phyloP scores from a whole-genome alignment of 2,888 invertebrate genomes.

The Synergus itoensis region DNA sequence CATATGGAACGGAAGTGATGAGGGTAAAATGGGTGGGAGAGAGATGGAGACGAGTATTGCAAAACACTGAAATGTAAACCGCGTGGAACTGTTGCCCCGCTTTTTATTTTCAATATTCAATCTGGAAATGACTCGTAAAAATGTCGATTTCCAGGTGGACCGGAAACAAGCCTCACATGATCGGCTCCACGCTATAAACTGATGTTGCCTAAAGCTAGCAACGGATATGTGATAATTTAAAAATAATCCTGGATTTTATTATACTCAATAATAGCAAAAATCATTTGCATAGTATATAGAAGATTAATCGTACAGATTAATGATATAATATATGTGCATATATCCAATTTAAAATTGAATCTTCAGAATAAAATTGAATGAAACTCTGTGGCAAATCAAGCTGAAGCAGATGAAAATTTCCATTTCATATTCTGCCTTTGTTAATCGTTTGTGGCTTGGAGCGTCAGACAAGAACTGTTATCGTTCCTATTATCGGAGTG shows the following conservation, averaged over 20 bases:
- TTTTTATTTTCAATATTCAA: conserved; percentile 45
- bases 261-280: not conserved
- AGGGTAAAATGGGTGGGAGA: not conserved
- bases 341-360: not conserved
- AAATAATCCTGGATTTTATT: not conserved
- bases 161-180: conserved; percentile 31
- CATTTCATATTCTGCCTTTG: not conserved
- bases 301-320: too few species aligned
- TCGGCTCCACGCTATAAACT: not conserved
- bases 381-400: not conserved
- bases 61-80: conserved; percentile 43
- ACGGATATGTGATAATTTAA: not conserved
- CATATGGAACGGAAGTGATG: not conserved
- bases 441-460: not conserved
- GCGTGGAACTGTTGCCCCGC: conserved; percentile 36
- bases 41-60: conserved; percentile 25
- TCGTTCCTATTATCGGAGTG: not conserved
- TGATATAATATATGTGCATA: too few species aligned
- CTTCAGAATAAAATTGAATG: not conserved
- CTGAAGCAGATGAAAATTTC: not conserved
- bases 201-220: not conserved
- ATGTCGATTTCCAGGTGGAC: conserved; percentile 22
- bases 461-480: not conserved
- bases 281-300: not conserved
- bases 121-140: conserved; percentile 33